Evolutionary conservation across 2,113 vertebrate species (phyloP), one percentile per base, ranked within the genome.

Genomic region (Polypterus bichir): DNA sequence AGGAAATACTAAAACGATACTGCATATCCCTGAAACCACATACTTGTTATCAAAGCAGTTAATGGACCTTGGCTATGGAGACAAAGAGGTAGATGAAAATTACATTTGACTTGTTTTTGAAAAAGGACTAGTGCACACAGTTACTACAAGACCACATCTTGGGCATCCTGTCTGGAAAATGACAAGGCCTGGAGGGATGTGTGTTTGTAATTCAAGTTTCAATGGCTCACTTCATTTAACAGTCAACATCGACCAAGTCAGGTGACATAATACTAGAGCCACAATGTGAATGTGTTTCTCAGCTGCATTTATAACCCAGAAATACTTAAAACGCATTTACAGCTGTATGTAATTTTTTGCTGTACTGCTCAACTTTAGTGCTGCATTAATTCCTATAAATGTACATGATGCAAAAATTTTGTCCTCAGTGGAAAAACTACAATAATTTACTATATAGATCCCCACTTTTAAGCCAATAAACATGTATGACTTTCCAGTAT

Each of bases 111-210:
- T 48, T 79, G 27, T 69, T 74, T 74, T 74, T 69, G 76, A 74
- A 71, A 82, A 78, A 66, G 77, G 69, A 78, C 60, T 58, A 49
- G 69, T 81, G 77, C 71, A 81, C 82, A 88, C 81, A 86, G 81
- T 84, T 85, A 87, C 84, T 75, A 68, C 65, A 67, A 76, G 76
- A 79, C 67, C 71, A 68, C 76, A 74, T 56, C 71, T 73, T 64
- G 65, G 71, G 73, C 73, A 73, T 73, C 71, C 66, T 62, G 62
- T 75, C 69, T 78, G 66, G 79, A 77, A 84, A 75, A 82, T 74
- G 59, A 83, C 66, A 79, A 71, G 69, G 71, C 77, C 78, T 56
- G 62, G 9, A 72, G 71, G 60, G 69, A 70, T 51, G 60, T 9
- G 62, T 5, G 60, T 68, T 66, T 57, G 64, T 60, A 48, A 59